Percentiles rank a stretch among this genome's conserved stretches.
These are phyloP conservation scores for Neria commutata DNA, from an alignment of 2,888 invertebrate genomes.

Conservation along the genomic window DNA sequence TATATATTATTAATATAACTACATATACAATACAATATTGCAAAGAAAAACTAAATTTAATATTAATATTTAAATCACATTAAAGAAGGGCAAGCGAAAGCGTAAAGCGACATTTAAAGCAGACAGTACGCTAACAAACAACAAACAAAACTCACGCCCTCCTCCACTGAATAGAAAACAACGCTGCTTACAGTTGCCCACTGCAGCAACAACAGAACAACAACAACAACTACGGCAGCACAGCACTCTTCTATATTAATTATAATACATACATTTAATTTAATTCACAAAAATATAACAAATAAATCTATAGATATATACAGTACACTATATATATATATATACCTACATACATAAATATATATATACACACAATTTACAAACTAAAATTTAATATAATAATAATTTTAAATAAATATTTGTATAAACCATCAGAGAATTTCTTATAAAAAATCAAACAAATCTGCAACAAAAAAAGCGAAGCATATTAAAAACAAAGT, in stretches of 20 bases:
- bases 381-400: no score
- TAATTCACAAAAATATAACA: background rate
- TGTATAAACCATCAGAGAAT: slow-evolving; percentile 1
- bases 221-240: background rate
- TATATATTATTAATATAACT: background rate
- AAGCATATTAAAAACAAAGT: background rate
- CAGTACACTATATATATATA: no score
- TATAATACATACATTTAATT: background rate
- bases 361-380: slow-evolving; percentile 2
- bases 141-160: background rate
- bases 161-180: background rate
- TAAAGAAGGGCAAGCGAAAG: background rate
- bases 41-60: no score
- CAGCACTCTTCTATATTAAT: background rate
- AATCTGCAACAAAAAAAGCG: background rate
- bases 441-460: background rate
- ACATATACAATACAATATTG: no score
- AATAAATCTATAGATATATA: no score
- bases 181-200: no score
- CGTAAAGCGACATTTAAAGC: background rate
- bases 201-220: no score
- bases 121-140: background rate
- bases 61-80: background rate
- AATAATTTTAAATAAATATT: background rate
- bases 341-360: background rate